Evolutionary conservation across 2,797 vertebrate species (phyloP).

Genomic region (Crypturellus tataupa): DNA sequence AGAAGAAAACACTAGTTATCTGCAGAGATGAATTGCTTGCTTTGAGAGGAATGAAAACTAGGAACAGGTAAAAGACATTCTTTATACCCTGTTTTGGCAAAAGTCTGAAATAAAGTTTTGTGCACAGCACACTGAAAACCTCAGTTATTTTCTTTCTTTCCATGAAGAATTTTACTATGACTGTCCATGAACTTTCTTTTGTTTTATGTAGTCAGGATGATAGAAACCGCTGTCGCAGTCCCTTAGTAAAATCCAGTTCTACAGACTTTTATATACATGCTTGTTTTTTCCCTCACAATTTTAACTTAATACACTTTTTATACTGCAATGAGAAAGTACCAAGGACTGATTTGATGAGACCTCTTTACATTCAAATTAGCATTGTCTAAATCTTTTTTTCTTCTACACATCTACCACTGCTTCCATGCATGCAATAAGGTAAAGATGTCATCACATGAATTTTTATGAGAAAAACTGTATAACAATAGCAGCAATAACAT

Average conservation of each 20-base stretch:
- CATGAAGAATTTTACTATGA: background rate
- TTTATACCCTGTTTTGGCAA: background rate
- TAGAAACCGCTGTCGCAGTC: background rate
- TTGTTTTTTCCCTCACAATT: background rate
- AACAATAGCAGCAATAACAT: too few relatives aligned
- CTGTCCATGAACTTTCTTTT: background rate
- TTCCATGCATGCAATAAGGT: too few relatives aligned
- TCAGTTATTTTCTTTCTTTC: background rate
- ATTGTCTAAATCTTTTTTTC: background rate
- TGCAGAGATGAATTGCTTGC: background rate
- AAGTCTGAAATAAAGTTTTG: background rate
- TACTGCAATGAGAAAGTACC: background rate
- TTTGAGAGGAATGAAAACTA: background rate
- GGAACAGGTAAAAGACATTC: background rate
- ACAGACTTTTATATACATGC: fast-evolving
- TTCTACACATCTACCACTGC: background rate
- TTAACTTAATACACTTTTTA: background rate
- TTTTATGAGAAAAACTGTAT: too few relatives aligned
- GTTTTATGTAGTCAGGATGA: background rate
- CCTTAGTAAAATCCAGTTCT: background rate
- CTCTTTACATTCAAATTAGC: background rate
- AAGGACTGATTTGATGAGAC: background rate
- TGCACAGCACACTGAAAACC: background rate
- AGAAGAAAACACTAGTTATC: background rate
- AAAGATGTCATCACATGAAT: too few relatives aligned